Percentiles rank a stretch among this genome's conserved stretches.
These are phyloP conservation scores for Camponotus floridanus DNA, from an alignment of 1,140 invertebrate genomes.

Conservation along the genomic window DNA sequence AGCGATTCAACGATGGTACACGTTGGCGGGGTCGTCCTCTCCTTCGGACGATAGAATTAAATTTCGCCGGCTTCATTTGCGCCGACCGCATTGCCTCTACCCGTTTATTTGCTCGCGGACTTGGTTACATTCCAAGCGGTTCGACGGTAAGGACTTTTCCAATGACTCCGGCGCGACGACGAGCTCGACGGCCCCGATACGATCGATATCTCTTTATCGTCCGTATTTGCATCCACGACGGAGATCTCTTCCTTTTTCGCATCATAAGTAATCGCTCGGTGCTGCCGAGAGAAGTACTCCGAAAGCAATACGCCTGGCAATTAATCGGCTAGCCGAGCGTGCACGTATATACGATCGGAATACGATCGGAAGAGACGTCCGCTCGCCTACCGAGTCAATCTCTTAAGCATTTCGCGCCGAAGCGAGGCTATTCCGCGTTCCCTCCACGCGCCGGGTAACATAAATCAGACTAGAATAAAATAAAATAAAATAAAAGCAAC, in stretches of 20 bases:
- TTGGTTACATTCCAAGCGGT: constrained; percentile 73
- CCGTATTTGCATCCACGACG: constrained; percentile 53
- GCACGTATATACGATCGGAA: background rate
- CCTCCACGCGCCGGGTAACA: constrained; percentile 9
- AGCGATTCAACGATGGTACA: constrained; percentile 72
- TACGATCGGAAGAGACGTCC: constrained; percentile 34
- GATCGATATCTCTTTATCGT: constrained; percentile 53
- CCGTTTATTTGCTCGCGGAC: constrained; percentile 70
- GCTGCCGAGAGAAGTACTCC: constrained; percentile 13
- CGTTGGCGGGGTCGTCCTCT: background rate
- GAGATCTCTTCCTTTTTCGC: constrained; percentile 40
- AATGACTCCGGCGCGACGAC: constrained; percentile 18
- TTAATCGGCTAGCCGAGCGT: constrained; percentile 36
- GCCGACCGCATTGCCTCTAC: constrained; percentile 37
- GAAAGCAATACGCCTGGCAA: constrained; percentile 47
- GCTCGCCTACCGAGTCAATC: constrained; percentile 29
- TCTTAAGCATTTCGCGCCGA: constrained; percentile 40
- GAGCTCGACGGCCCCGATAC: constrained; percentile 14
- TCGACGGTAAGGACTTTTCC: constrained; percentile 49
- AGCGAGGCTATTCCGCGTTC: background rate
- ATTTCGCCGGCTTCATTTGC: constrained; percentile 74
- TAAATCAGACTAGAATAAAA: constrained; percentile 55
- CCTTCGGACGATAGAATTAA: constrained; percentile 66
- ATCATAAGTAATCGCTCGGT: constrained; percentile 58
- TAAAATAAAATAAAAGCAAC: constrained; percentile 40